A percentile compares a stretch with the other conserved stretches of the same genome.
These are phyloP conservation scores for Manis javanica DNA, from an alignment of 2,797 vertebrate species.

Conservation along the genomic window DNA sequence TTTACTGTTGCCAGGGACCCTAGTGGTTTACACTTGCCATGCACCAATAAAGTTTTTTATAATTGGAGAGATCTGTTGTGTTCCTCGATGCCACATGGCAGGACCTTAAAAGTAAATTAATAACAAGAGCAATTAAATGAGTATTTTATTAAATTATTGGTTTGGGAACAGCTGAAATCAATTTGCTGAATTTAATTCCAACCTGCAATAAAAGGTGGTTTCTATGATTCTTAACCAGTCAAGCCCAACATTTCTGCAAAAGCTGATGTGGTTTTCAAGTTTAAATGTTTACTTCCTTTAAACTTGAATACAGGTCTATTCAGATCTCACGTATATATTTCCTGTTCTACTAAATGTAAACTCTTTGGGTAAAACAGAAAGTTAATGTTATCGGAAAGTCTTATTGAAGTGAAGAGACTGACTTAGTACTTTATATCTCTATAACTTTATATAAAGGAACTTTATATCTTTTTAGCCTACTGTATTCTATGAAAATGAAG, in stretches of 20 bases:
- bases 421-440: not conserved
- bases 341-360: constrained; percentile 10
- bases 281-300: constrained; percentile 19
- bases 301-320: not conserved
- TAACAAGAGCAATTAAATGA: constrained; percentile 53
- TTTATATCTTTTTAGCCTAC: not conserved
- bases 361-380: not conserved
- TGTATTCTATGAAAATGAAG: constrained; percentile 18
- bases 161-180: constrained; percentile 57
- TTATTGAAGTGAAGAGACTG: constrained; percentile 21
- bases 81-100: constrained; percentile 67
- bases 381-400: not conserved
- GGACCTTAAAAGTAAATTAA: constrained; percentile 74
- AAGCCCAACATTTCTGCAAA: constrained; percentile 11
- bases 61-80: constrained; percentile 48
- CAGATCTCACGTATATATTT: not conserved
- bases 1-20: constrained; percentile 85
- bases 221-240: not conserved
- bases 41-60: constrained; percentile 60
- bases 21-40: constrained; percentile 45
- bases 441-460: not conserved
- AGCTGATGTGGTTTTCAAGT: constrained; percentile 9
- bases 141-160: constrained; percentile 67
- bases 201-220: constrained; percentile 53
- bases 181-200: constrained; percentile 52